Evolutionary conservation across 2,888 invertebrate genomes (phyloP).

Genomic region (Netelia inedita): DNA sequence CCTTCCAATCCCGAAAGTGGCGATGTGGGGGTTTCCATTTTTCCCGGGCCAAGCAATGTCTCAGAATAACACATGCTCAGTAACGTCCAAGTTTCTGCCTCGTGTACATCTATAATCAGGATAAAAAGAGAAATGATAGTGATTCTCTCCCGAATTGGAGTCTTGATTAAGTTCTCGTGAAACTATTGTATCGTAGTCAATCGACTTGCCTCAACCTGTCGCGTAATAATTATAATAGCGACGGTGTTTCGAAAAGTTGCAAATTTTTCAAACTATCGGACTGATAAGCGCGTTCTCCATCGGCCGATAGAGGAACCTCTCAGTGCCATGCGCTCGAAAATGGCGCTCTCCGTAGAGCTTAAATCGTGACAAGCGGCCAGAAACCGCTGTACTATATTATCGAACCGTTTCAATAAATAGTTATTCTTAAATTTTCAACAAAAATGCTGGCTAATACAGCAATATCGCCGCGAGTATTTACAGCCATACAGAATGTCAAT

Average conservation of each 20-base stretch:
- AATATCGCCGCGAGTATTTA: conserved; percentile 90
- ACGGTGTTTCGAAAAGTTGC: not conserved
- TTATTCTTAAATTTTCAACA: not conserved
- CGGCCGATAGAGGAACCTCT: not conserved
- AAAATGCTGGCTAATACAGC: conserved; percentile 84
- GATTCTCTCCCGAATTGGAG: not conserved
- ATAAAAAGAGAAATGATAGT: no score
- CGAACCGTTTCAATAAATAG: not conserved
- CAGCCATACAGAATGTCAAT: conserved; percentile 93
- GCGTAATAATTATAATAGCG: not conserved
- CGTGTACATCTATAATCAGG: no score
- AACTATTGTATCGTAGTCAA: not conserved
- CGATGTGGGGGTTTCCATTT: no score
- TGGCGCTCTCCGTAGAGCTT: conserved; percentile 48
- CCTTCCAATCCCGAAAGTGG: no score
- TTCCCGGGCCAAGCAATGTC: no score
- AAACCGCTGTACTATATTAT: conserved; percentile 27
- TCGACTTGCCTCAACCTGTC: not conserved
- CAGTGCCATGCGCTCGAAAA: conserved; percentile 10
- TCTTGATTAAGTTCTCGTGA: not conserved
- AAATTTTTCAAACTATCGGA: not conserved
- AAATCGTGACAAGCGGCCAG: conserved; percentile 57
- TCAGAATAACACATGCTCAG: no score
- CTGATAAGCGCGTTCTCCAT: conserved; percentile 13
- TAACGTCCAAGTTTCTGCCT: no score